Evolutionary conservation across 2,113 vertebrate species (phyloP).

Genomic region (Himantopus leucocephalus): DNA sequence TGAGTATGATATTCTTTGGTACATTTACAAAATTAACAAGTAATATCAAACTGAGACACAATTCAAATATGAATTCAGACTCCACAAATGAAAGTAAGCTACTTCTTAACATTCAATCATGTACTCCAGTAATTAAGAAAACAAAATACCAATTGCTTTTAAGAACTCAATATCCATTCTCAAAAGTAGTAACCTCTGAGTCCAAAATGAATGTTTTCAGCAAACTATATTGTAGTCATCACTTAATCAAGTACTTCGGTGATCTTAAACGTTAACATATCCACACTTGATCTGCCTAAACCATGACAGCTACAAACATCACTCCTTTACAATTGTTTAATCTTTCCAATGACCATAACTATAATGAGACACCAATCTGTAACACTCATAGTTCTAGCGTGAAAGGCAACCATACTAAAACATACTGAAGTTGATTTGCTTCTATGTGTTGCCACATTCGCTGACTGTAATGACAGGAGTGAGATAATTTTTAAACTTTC

Average conservation of each 20-base stretch:
- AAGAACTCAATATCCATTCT: background rate
- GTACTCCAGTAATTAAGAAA: conserved; percentile 21
- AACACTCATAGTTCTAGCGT: background rate
- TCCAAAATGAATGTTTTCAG: background rate
- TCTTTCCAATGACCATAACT: background rate
- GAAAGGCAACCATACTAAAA: background rate
- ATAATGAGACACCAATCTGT: background rate
- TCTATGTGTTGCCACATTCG: background rate
- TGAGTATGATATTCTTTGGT: background rate
- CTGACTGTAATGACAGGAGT: background rate
- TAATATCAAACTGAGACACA: background rate
- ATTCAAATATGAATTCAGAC: conserved; percentile 7
- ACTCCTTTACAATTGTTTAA: background rate
- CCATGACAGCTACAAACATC: background rate
- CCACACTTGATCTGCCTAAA: background rate
- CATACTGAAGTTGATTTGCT: background rate
- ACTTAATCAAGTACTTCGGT: background rate
- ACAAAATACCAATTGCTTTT: background rate
- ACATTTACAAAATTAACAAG: background rate
- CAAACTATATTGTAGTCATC: background rate
- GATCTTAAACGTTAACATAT: background rate
- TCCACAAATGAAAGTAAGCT: conserved; percentile 7
- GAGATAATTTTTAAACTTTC: background rate
- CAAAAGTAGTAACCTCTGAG: background rate
- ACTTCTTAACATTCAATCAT: background rate